Conservation (phyloP, 2,888 invertebrate species). For the Pheosia tremula region DNA sequence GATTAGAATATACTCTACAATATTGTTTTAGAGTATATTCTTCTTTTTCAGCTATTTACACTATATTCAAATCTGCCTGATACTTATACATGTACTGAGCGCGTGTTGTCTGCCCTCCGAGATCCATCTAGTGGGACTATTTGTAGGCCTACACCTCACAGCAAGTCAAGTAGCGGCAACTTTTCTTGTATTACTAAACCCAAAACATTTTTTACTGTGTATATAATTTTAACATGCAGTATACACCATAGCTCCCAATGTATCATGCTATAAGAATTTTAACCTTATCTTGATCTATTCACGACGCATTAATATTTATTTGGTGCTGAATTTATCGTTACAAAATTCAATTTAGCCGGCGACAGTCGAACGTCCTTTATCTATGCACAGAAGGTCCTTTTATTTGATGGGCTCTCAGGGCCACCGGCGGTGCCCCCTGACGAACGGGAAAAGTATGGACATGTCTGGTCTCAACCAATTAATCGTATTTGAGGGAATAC, state of each 20-base stretch:
- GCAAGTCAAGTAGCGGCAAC: no score
- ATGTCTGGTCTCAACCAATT: conserved; percentile 12
- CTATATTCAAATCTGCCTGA: no score
- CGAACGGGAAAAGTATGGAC: conserved; percentile 58
- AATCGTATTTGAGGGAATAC: no score
- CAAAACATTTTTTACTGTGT: neutral
- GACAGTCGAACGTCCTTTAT: conserved; percentile 79
- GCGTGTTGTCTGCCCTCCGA: no score
- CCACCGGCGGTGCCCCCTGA: conserved; percentile 63
- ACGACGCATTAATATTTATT: conserved; percentile 65
- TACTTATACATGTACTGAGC: no score
- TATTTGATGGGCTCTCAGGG: conserved; percentile 78
- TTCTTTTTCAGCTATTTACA: no score
- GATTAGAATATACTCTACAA: no score
- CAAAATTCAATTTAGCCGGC: conserved; percentile 80
- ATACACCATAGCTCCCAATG: neutral
- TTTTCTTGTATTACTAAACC: no score
- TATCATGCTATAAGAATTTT: conserved; percentile 20
- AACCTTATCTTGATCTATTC: conserved; percentile 50
- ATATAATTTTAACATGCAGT: conserved; percentile 2
- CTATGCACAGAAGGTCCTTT: conserved; percentile 82
- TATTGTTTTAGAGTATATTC: no score
- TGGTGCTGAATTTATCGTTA: conserved; percentile 67
- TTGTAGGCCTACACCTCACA: no score
- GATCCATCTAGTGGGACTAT: no score